Percentiles rank a stretch among this genome's conserved stretches.
Evolutionary conservation across 2,888 invertebrate species (phyloP).

Genomic region (Agrotis clavis): DNA sequence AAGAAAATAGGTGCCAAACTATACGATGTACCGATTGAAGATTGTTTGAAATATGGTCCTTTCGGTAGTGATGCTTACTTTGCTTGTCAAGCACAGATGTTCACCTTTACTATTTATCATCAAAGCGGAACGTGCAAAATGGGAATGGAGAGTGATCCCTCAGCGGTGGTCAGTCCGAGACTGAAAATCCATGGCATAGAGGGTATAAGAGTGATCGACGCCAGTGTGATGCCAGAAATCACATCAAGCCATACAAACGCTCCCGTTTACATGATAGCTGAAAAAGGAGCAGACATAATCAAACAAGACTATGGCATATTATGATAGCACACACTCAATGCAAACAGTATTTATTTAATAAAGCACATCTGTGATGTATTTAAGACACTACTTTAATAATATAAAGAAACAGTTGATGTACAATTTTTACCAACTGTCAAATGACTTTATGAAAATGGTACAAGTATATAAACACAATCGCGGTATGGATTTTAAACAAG

Average conservation of each 20-base stretch:
- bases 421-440: background rate
- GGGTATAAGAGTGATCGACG: constrained; percentile 94
- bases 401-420: background rate
- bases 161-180: constrained; percentile 92
- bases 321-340: constrained; percentile 39
- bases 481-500: background rate
- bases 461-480: background rate
- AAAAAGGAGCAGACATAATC: constrained; percentile 94
- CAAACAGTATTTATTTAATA: constrained; percentile 6
- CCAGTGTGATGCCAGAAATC: constrained; percentile 95
- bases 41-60: constrained; percentile 89
- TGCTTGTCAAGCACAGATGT: constrained; percentile 92
- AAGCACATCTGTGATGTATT: constrained; percentile 61
- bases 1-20: constrained; percentile 91
- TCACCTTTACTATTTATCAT: constrained; percentile 94
- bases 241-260: constrained; percentile 95
- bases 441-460: background rate
- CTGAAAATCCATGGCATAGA: constrained; percentile 93
- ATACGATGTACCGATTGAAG: constrained; percentile 91
- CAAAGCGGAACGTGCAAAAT: constrained; percentile 93
- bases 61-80: constrained; percentile 93
- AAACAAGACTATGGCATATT: constrained; percentile 89
- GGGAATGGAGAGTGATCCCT: constrained; percentile 90
- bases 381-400: constrained; percentile 16
- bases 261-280: constrained; percentile 95